These are phyloP conservation scores for Caenorhabditis japonica DNA, from an alignment of 2,888 invertebrate genomes.

Conservation along the genomic window DNA sequence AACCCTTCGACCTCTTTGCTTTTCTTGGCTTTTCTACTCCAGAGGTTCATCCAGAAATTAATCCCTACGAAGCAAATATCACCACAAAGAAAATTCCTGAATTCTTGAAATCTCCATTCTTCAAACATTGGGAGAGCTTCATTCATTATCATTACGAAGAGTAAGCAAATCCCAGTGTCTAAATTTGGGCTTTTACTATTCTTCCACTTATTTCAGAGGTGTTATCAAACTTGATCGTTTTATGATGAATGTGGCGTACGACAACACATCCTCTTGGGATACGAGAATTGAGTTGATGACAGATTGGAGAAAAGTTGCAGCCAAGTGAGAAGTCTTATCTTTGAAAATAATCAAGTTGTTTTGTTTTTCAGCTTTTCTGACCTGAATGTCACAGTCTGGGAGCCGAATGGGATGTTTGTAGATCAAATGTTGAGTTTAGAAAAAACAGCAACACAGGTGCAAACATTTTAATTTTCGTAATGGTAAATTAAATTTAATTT, in stretches of 20 bases:
- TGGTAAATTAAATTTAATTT: not conserved
- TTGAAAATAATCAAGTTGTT: not conserved
- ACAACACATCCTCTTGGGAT: slow-evolving; percentile 73
- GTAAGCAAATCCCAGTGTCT: too few relatives aligned
- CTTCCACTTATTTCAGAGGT: slow-evolving; percentile 25
- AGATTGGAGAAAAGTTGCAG: slow-evolving; percentile 72
- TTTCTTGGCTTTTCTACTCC: slow-evolving; percentile 38
- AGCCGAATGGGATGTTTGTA: slow-evolving; percentile 74
- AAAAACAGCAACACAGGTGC: slow-evolving; percentile 70
- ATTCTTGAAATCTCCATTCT: slow-evolving; percentile 73
- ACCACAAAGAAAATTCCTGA: slow-evolving; percentile 59
- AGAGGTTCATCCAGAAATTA: slow-evolving; percentile 48
- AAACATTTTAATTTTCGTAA: not conserved
- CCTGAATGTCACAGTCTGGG: slow-evolving; percentile 75
- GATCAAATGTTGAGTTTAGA: slow-evolving; percentile 76
- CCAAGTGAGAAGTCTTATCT: slow-evolving; percentile 34
- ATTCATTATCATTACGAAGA: slow-evolving; percentile 50
- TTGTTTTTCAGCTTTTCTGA: slow-evolving; percentile 56
- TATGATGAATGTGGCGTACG: slow-evolving; percentile 73
- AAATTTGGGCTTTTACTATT: too few relatives aligned
- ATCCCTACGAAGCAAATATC: slow-evolving; percentile 59
- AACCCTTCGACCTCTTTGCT: slow-evolving; percentile 53
- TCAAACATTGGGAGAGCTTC: slow-evolving; percentile 72
- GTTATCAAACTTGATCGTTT: slow-evolving; percentile 60
- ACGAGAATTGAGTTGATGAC: slow-evolving; percentile 73